Evolutionary conservation across 64 coral and sea anemone species (phyloP), one percentile per base, ranked within the genome.

Genomic region (Montipora foliosa): DNA sequence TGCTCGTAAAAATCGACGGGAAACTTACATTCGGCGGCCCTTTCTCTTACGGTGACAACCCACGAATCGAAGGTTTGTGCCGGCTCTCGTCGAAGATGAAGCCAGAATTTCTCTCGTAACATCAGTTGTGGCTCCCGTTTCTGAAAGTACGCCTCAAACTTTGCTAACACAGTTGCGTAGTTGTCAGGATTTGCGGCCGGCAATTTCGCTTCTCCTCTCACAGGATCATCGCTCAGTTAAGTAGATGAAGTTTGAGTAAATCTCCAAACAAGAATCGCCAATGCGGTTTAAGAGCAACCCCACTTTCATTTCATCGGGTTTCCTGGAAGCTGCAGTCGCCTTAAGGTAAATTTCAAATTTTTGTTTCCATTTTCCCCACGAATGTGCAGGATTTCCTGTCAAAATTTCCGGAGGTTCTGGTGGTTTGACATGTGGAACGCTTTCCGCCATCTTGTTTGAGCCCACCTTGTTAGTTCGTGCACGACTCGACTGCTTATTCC

Each of bases 261-360:
- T 91, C 82, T 92, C 90, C 20, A 92, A 68, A 25, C 90, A 84
- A 5, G 79, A 78, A 2, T 84, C 49, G 46, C 51, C 80, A 44
- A 72, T 91, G 78, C 82, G 89, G 71, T 87, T 87, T 74, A 84
- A 74, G 47, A 66, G 62, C 45, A 91, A 69, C 66, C 90, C 90
- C 80, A 75, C 79, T 52, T 59, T 91, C 79, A 83, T 91, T 50
- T 82, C 79, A 91, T 84, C 90, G 49, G 60, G 79, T 84, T 83
- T 92, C 79, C 75, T 84, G 47, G 79, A 74, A 25, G 68, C 69
- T 85, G 69, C 80, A 72, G 55, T 85, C 45, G 71, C 81, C 80
- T 92, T 92, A 25, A 67, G 79, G 50, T 92, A 92, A 57, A 85
- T 85, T 85, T 85, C 90, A 37, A 92, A 85, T 76, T 76, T 92